Base-by-base conservation (phyloP, 1,140 invertebrate genomes). In the Pachypeltis micranthus region DNA sequence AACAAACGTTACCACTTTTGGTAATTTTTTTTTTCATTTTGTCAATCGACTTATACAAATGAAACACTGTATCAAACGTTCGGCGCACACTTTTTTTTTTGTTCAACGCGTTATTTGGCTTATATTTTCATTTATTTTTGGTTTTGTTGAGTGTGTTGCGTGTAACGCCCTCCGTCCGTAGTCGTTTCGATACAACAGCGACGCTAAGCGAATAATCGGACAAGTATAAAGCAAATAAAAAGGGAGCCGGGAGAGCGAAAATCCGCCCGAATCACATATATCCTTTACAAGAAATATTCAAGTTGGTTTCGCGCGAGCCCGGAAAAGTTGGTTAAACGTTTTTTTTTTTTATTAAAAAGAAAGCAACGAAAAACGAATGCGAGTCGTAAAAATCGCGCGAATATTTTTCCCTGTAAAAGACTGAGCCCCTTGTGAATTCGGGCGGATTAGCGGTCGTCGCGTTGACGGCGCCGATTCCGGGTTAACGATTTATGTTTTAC, bases 201-300 rank as follows among this genome's bases (percentile, higher is more conserved):
- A 65, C 57, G 47, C 47, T 61, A 65, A 61, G 63, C 60, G n/a
- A n/a, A n/a, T n/a, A n/a, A n/a, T n/a, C n/a, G n/a, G n/a, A n/a
- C n/a, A n/a, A n/a, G n/a, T n/a, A n/a, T n/a, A n/a, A 59, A 64
- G 55, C 54, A 67, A 67, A 64, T 63, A 65, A 65, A 28, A 65
- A n/a, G 29, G 55, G 47, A 62, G 34, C 31, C 47, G 61, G 39
- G 60, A 10, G 26, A 24, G 25, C 27, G 58, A 44, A 64, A 62
- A 67, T 34, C 57, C 39, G 54, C 34, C 44, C 27, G 24, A 34
- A 27, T 34, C 64, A 63, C 54, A 44, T n/a, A n/a, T 67, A 64
- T 64, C 63, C 25, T 28, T 57, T 63, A 67, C 66, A 51, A 34
- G 29, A 56, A 23, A 19, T n/a, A n/a, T n/a, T n/a, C n/a, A n/a